Conservation (phyloP, 1,140 invertebrate species). For the Uloborus diversus region DNA sequence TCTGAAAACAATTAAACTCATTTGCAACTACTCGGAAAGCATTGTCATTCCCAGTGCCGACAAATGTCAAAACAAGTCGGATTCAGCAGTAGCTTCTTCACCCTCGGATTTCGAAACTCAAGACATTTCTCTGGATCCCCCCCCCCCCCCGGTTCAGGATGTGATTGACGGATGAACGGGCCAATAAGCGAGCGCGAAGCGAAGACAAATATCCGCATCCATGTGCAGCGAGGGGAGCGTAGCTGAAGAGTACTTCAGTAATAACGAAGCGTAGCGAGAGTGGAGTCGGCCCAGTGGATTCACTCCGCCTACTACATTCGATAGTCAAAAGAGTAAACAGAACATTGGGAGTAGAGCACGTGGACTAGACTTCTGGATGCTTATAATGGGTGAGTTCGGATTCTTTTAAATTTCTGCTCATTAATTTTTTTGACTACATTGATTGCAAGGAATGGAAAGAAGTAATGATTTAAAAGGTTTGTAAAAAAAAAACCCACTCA, state of each 20-base stretch:
- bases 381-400: slow-evolving; percentile 6
- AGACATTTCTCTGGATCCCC: too few relatives aligned
- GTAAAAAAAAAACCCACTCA: too few relatives aligned
- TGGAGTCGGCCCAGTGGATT: slow-evolving; percentile 19
- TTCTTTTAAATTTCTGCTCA: too few relatives aligned
- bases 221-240: slow-evolving; percentile 9
- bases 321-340: background rate
- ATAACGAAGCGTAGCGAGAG: slow-evolving; percentile 13
- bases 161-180: background rate
- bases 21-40: too few relatives aligned
- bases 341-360: slow-evolving; percentile 17
- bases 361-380: background rate
- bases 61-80: too few relatives aligned
- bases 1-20: too few relatives aligned
- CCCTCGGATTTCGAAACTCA: slow-evolving; percentile 14
- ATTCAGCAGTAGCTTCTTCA: too few relatives aligned
- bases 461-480: too few relatives aligned
- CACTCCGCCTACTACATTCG: slow-evolving; percentile 13
- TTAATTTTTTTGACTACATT: too few relatives aligned
- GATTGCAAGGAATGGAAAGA: too few relatives aligned
- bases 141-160: too few relatives aligned
- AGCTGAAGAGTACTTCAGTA: background rate
- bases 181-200: background rate
- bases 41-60: too few relatives aligned
- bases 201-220: slow-evolving; percentile 2